A percentile compares a stretch with the other conserved stretches of the same genome.
Evolutionary conservation across 2,113 vertebrate genomes (phyloP).

Genomic region (Leuciscus idus): DNA sequence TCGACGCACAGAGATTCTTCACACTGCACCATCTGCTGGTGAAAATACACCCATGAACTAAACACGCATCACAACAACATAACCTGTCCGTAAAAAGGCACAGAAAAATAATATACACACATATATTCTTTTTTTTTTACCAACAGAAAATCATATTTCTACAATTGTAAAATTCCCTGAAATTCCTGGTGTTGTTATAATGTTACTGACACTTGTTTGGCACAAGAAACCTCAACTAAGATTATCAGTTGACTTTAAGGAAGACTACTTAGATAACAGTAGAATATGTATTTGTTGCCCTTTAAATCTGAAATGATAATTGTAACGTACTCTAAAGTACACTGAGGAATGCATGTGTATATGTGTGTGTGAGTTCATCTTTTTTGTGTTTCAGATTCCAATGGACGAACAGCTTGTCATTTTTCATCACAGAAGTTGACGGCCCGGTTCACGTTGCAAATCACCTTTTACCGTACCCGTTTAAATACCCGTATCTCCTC

Average conservation of each 20-base stretch:
- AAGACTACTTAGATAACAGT: background rate
- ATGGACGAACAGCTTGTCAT: background rate
- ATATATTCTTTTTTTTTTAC: background rate
- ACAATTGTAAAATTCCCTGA: background rate
- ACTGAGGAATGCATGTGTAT: background rate
- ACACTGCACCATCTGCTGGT: slow-evolving; percentile 75
- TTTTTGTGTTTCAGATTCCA: background rate
- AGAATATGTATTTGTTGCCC: background rate
- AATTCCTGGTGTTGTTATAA: background rate
- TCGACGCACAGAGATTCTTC: slow-evolving; percentile 82
- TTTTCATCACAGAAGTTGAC: too few relatives aligned
- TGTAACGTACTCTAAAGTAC: too few relatives aligned
- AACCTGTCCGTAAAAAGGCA: background rate
- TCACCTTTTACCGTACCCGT: background rate
- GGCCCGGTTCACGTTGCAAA: background rate
- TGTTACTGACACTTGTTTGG: background rate
- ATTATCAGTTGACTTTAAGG: background rate
- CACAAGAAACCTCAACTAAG: background rate
- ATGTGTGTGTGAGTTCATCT: background rate
- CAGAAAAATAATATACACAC: background rate
- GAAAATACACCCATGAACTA: background rate
- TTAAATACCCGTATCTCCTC: background rate
- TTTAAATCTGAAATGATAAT: background rate
- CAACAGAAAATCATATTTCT: background rate
- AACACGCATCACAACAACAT: background rate